Evolutionary conservation across 2,113 vertebrate genomes (phyloP), one percentile per base, ranked within the genome.

Genomic region (Pituophis catenifer): DNA sequence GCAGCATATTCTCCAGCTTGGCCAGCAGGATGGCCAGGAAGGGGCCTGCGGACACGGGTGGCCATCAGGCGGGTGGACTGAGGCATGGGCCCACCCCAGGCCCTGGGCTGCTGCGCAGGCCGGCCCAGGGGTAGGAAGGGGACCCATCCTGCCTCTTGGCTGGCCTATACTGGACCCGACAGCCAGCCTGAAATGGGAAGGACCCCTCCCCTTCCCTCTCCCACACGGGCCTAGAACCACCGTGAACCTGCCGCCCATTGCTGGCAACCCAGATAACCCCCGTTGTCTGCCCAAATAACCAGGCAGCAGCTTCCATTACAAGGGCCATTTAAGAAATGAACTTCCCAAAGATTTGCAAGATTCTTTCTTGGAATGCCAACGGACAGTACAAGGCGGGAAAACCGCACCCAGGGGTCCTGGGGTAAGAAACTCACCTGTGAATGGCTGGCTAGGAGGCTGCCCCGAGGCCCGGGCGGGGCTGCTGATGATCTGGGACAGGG

Each of bases 1-100:
- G 99, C 95, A 98, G 97, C 99, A 99, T 99, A 97, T 98, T 99
- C 98, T 99, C 99, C 97, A 99, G 98, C 97, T 99, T 99, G 96
- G 98, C 96, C 17, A 99, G 98, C 85, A 99, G 98, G 95, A 98
- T 98, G 3, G 98, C 97, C 96, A 99, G 97, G 85, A 99, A 99
- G 9, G 99, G 99, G 93, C 99, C 99, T 99, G 97, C 8, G 17
- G 88, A 17, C 6, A 19, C n/a, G 59, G 23, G 95, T 89, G 96
- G 19, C 11, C 15, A 6, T 29, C 10, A 12, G 13, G 52, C 13
- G 1, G 19, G 12, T 0, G 8, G 19, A 2, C 24, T 0, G 4
- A 38, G 21, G 1, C 19, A 1, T 9, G 29, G 12, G 21, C 21
- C 3, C 10, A 17, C 3, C 24, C n/a, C 19, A 33, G 6, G 3